These are phyloP conservation scores for Muraenolepis orangiensis DNA, from an alignment of 2,797 vertebrate genomes.

Conservation along the genomic window DNA sequence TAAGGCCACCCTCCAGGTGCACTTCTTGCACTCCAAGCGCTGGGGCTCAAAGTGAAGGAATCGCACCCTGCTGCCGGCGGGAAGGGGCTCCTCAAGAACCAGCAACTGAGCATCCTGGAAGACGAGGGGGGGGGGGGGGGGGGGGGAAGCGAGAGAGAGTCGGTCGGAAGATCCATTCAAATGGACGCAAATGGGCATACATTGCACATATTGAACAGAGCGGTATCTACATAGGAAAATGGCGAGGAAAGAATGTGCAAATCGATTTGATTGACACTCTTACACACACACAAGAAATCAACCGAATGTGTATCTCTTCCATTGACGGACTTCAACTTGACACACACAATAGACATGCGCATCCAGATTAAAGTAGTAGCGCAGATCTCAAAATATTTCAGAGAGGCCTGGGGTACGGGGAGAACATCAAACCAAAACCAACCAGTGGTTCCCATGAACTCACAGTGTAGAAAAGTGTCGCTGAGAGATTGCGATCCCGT, in stretches of 20 bases:
- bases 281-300: not conserved
- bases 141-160: not conserved
- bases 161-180: not conserved
- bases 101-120: slow-evolving; percentile 91
- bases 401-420: not conserved
- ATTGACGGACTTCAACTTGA: not conserved
- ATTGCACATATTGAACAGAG: not conserved
- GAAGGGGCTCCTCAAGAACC: slow-evolving; percentile 89
- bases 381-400: not conserved
- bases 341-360: not conserved
- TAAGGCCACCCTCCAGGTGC: slow-evolving; percentile 88
- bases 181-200: not conserved
- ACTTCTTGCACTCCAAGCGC: slow-evolving; percentile 83
- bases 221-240: not conserved
- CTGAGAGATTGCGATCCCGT: slow-evolving; percentile 99
- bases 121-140: accelerated
- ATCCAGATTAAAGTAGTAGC: not conserved
- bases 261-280: too few relatives aligned
- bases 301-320: not conserved
- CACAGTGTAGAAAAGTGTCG: slow-evolving; percentile 94
- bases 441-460: slow-evolving; percentile 58
- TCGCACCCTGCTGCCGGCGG: slow-evolving; percentile 78
- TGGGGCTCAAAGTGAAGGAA: slow-evolving; percentile 89
- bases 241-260: not conserved
- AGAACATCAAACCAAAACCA: not conserved